Percentiles rank a stretch among this genome's conserved stretches.
Evolutionary conservation across 2,888 invertebrate species (phyloP).

Genomic region (Psococerastis gibbosa): DNA sequence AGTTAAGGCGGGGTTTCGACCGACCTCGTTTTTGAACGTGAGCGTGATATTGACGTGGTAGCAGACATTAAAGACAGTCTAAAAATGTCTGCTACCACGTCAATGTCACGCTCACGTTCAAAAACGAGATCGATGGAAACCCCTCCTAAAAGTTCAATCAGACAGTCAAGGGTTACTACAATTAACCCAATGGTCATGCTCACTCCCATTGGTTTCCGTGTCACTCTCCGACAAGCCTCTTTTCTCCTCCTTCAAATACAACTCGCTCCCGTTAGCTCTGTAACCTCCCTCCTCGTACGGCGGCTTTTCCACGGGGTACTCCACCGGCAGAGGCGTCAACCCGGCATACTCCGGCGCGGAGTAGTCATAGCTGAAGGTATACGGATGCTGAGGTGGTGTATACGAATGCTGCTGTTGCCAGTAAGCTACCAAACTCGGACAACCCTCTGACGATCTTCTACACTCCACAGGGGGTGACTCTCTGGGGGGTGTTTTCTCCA

Average conservation of each 20-base stretch:
- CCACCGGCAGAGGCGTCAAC: not conserved
- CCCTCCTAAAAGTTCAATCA: no score
- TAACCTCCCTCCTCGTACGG: not conserved
- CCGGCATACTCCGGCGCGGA: not conserved
- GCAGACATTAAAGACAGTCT: no score
- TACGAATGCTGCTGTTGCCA: slow-evolving; percentile 6
- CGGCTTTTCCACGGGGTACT: not conserved
- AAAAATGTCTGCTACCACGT: no score
- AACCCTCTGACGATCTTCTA: not conserved
- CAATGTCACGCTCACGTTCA: no score
- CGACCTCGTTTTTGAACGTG: no score
- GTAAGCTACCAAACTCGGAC: slow-evolving; percentile 4
- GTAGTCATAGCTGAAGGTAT: slow-evolving; percentile 2
- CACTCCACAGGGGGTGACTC: not conserved
- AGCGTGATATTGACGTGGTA: no score
- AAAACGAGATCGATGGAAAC: no score
- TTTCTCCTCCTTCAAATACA: slow-evolving; percentile 2
- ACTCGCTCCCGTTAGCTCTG: not conserved
- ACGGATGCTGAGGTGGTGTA: not conserved
- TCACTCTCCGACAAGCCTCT: slow-evolving; percentile 4
- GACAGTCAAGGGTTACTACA: no score
- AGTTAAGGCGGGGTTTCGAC: no score
- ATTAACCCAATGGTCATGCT: not conserved
- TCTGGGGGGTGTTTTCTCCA: not conserved
- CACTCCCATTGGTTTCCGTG: slow-evolving; percentile 8